Conservation (phyloP, 92 coral and sea anemone species). For the Heteractis magnifica region DNA sequence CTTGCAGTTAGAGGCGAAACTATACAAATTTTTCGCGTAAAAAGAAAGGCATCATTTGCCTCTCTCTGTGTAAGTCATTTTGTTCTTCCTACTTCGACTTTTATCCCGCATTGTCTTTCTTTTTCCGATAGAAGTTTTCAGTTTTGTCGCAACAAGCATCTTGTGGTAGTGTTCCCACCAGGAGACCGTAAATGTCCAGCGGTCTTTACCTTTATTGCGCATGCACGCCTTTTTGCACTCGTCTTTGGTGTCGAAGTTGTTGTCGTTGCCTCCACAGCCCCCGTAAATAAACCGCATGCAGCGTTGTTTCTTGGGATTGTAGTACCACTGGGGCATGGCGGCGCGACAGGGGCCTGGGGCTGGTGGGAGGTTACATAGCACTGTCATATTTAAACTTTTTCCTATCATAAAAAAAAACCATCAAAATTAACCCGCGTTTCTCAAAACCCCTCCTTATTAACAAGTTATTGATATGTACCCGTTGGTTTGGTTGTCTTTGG, state of each 20-base stretch:
- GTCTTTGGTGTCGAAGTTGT: slow-evolving; percentile 75
- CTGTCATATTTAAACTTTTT: slow-evolving; percentile 10
- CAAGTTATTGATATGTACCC: background rate
- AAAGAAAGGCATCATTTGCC: background rate
- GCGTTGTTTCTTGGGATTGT: slow-evolving; percentile 57
- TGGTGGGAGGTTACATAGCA: slow-evolving; percentile 46
- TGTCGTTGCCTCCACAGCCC: slow-evolving; percentile 89
- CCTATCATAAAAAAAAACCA: background rate
- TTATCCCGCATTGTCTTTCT: slow-evolving; percentile 9
- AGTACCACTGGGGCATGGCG: slow-evolving; percentile 73
- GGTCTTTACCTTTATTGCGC: slow-evolving; percentile 58
- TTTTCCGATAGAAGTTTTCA: slow-evolving; percentile 5
- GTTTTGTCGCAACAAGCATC: slow-evolving; percentile 35
- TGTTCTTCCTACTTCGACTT: background rate
- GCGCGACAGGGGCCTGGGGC: slow-evolving; percentile 74
- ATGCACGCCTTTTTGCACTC: slow-evolving; percentile 77
- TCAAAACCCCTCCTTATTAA: background rate
- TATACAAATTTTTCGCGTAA: background rate
- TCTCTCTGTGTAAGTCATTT: background rate
- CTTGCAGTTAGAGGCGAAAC: background rate
- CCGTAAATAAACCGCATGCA: slow-evolving; percentile 70
- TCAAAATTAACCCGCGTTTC: background rate
- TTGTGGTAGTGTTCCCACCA: slow-evolving; percentile 46
- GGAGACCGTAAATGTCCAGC: slow-evolving; percentile 31
- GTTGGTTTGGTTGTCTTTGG: slow-evolving; percentile 16